Evolutionary conservation across 2,888 invertebrate genomes (phyloP).

Genomic region (Pocota personata): DNA sequence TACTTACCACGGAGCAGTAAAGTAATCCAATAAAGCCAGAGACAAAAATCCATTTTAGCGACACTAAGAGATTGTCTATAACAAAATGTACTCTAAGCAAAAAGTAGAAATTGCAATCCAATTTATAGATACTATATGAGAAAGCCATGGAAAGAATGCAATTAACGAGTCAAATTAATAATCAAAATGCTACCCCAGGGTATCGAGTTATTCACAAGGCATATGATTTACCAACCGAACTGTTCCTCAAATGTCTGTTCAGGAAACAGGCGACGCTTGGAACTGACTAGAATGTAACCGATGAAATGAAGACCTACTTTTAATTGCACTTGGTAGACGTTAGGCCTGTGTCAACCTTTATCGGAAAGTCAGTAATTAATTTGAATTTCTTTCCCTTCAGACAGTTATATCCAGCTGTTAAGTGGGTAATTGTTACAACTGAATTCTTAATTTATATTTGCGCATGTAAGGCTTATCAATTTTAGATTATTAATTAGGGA

Average conservation of each 20-base stretch:
- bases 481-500: constrained; percentile 6
- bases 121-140: constrained; percentile 45
- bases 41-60: constrained; percentile 29
- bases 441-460: constrained; percentile 39
- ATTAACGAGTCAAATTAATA: not conserved
- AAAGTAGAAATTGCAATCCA: not conserved
- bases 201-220: constrained; percentile 5
- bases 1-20: constrained; percentile 42
- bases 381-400: not conserved
- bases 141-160: constrained; percentile 12
- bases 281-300: constrained; percentile 11
- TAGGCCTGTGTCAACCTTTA: constrained; percentile 21
- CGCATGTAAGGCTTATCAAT: constrained; percentile 25
- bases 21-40: constrained; percentile 30
- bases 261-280: not conserved
- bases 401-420: constrained; percentile 45
- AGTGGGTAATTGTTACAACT: constrained; percentile 29
- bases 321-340: not conserved
- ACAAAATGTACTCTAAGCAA: constrained; percentile 8
- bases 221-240: not conserved
- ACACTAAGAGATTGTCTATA: not conserved
- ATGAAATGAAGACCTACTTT: constrained; percentile 21
- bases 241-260: not conserved
- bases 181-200: constrained; percentile 29
- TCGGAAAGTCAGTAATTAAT: constrained; percentile 4